phyloP scores from a whole-genome alignment of 2,797 vertebrate genomes.

The Rhincodon typus region DNA sequence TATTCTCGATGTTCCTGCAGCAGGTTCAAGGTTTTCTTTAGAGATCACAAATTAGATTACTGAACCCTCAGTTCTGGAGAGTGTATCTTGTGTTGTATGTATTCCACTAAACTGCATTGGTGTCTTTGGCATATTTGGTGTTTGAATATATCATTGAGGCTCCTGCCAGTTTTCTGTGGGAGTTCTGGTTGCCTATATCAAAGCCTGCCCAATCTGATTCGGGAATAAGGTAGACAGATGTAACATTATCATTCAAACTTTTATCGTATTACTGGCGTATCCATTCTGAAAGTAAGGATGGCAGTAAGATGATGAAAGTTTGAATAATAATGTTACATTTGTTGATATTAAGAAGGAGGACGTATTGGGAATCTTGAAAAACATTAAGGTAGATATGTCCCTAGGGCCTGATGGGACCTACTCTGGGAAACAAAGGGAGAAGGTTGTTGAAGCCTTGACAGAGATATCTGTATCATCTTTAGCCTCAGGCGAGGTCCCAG shows the following conservation, averaged over 20 bases:
- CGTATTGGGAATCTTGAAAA: too few species aligned
- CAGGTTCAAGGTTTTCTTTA: background rate
- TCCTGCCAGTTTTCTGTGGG: background rate
- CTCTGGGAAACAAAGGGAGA: too few species aligned
- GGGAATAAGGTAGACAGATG: rapidly evolving
- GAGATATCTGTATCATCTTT: too few species aligned
- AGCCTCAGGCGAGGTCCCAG: too few species aligned
- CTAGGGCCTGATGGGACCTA: too few species aligned
- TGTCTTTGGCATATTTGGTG: background rate
- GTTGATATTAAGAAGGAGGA: too few species aligned
- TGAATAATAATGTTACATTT: background rate
- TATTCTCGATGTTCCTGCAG: background rate
- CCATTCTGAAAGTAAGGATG: background rate
- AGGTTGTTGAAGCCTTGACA: too few species aligned
- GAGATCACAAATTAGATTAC: background rate
- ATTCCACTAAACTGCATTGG: background rate
- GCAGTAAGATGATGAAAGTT: background rate
- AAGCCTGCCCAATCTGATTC: background rate
- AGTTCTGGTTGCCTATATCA: background rate
- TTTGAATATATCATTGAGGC: background rate
- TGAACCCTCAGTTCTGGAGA: background rate
- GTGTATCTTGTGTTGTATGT: background rate
- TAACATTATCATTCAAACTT: background rate
- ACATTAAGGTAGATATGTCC: too few species aligned
- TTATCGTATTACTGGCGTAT: background rate